These are phyloP conservation scores for Lagria hirta DNA, from an alignment of 2,888 invertebrate species.

Conservation along the genomic window DNA sequence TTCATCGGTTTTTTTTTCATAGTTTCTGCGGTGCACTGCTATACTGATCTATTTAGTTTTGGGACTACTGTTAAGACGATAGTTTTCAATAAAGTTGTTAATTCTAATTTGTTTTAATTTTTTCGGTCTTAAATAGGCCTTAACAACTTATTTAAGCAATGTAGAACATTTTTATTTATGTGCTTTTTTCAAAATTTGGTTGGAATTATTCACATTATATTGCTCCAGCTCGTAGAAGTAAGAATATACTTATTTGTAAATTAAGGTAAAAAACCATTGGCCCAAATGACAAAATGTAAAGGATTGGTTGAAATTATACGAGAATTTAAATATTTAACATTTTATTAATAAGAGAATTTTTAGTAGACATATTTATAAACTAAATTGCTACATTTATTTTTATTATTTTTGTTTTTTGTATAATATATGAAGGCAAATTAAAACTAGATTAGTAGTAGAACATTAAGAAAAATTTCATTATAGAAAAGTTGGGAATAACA, in stretches of 20 bases:
- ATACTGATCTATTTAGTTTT: slow-evolving; percentile 16
- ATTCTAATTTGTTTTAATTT: slow-evolving; percentile 13
- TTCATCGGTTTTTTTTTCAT: slow-evolving; percentile 21
- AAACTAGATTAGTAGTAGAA: slow-evolving; percentile 47
- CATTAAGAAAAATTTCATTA: slow-evolving; percentile 43
- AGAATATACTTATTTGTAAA: no score
- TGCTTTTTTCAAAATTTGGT: no score
- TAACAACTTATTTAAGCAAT: no score
- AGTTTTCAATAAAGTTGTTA: slow-evolving; percentile 35
- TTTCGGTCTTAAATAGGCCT: not conserved
- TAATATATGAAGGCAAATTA: slow-evolving; percentile 45
- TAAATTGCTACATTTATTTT: slow-evolving; percentile 44
- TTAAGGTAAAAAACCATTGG: no score
- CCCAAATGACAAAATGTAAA: no score
- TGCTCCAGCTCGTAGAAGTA: no score
- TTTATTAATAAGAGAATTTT: slow-evolving; percentile 47
- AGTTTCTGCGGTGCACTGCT: slow-evolving; percentile 30
- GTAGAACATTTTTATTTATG: no score
- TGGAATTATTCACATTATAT: no score
- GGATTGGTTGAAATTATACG: no score
- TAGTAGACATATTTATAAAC: slow-evolving; percentile 44
- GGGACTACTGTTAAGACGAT: slow-evolving; percentile 20
- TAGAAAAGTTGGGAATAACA: slow-evolving; percentile 36
- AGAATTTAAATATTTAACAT: slow-evolving; percentile 42
- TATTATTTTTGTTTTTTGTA: slow-evolving; percentile 30